Base-by-base conservation (phyloP, 2,888 invertebrate genomes). In the Polia nebulosa region DNA sequence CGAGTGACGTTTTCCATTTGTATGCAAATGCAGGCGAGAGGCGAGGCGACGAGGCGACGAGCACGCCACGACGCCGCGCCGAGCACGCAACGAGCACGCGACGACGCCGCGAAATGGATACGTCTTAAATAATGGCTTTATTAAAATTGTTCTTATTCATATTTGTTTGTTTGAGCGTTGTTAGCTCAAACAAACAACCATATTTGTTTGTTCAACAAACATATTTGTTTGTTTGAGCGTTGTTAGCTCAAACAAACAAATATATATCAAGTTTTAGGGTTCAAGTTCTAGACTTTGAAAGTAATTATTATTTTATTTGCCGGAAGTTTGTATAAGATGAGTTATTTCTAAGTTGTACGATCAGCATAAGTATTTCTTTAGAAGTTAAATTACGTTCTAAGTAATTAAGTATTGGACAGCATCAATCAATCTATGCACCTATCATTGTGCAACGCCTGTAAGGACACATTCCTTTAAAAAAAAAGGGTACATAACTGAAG, bases 1-100 rank as follows among this genome's bases (percentile, higher is more conserved):
- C 77, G 72, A 83, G 86, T 89, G 93, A 93, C 93, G 88, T 87
- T 90, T 93, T 91, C 93, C 90, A 93, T 94, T 92, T 94, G 92
- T 92, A 94, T 94, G 93, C 91, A 92, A 93, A 94, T 94, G 90
- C 86, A 87, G 80, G 75, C 80, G 49, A 49, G 52, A 52, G 52
- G 52, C 52, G 51, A 20, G 39, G 39, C 39, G 2, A n/a, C 74
- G 74, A 68, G 49, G 27, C 64, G 64, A 13, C 58, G 74, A 71
- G 72, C 75, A 57, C 70, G 63, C 65, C 68, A 72, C 77, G 86
- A 78, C 80, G 82, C 76, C 72, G 70, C 71, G 69, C 72, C 77
- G 80, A 66, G 77, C 59, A 52, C 72, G 49, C 4, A 20, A 20
- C 39, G 49, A 25, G n/a, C n/a, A n/a, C n/a, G n/a, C 72, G 67